Percentiles rank a stretch among this genome's conserved stretches.
These are phyloP conservation scores for Eclectus roratus DNA, from an alignment of 2,113 vertebrate species.

Conservation along the genomic window DNA sequence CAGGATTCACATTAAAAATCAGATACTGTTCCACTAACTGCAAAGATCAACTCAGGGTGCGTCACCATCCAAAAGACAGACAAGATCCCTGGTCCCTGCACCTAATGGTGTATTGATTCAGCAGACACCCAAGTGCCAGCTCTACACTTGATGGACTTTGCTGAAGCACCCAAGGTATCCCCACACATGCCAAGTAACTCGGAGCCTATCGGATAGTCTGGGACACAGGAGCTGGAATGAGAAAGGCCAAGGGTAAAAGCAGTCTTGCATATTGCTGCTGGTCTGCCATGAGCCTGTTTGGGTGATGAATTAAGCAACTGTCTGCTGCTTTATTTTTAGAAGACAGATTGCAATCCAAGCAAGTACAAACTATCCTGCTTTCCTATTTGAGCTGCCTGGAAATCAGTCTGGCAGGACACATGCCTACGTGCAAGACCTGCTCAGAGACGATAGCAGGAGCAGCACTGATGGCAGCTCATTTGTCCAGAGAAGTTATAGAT, in stretches of 20 bases:
- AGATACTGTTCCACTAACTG: neutral
- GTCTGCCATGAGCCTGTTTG: neutral
- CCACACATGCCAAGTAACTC: rapidly evolving
- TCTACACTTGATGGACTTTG: neutral
- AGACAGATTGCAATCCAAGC: neutral
- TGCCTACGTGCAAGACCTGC: neutral
- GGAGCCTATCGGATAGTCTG: rapidly evolving
- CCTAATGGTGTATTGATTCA: neutral
- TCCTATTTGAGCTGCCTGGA: neutral
- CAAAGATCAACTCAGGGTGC: neutral
- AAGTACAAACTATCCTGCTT: neutral
- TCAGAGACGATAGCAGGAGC: neutral
- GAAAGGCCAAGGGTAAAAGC: neutral
- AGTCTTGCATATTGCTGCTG: neutral
- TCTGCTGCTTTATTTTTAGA: constrained; percentile 1
- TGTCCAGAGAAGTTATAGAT: neutral
- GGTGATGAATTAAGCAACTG: neutral
- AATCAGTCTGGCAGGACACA: neutral
- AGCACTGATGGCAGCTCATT: neutral
- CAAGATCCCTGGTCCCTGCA: neutral
- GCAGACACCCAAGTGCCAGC: neutral
- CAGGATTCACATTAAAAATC: neutral
- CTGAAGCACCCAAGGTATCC: neutral
- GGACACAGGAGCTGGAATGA: neutral
- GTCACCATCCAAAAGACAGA: neutral